Percentiles rank a stretch among this genome's conserved stretches.
Evolutionary conservation across 2,888 invertebrate genomes (phyloP).

Genomic region (Brassicogethes aeneus): DNA sequence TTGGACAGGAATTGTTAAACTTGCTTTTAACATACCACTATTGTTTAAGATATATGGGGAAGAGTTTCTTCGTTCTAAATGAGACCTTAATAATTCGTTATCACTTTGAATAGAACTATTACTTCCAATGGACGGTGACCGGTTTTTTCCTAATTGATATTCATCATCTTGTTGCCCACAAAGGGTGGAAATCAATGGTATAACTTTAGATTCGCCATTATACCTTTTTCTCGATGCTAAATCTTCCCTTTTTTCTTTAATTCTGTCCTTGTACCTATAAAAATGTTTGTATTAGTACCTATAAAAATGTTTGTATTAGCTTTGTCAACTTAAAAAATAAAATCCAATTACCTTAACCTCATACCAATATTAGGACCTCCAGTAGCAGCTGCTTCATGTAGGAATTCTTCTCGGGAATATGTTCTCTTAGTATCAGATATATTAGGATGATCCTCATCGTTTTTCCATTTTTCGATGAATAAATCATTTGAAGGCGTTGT

Average conservation of each 20-base stretch:
- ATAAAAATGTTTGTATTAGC: too few species aligned
- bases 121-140: constrained; percentile 38
- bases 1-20: constrained; percentile 63
- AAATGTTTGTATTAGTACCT: too few species aligned
- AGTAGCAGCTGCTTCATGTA: constrained; percentile 63
- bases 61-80: constrained; percentile 46
- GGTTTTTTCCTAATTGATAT: constrained; percentile 33
- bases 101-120: constrained; percentile 46
- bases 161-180: constrained; percentile 33
- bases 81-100: constrained; percentile 39
- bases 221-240: constrained; percentile 38
- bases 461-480: constrained; percentile 21
- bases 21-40: constrained; percentile 65
- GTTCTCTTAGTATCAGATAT: constrained; percentile 43
- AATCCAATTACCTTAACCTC: constrained; percentile 36
- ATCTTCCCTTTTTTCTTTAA: constrained; percentile 36
- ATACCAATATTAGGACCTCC: constrained; percentile 51
- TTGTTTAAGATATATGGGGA: constrained; percentile 49
- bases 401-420: constrained; percentile 67
- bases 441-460: constrained; percentile 24
- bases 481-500: constrained; percentile 29
- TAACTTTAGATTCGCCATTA: constrained; percentile 44
- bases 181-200: constrained; percentile 48
- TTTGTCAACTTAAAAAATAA: too few species aligned
- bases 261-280: constrained; percentile 37